Evolutionary conservation across 2,113 vertebrate species (phyloP).

Genomic region (Gila orcuttii): DNA sequence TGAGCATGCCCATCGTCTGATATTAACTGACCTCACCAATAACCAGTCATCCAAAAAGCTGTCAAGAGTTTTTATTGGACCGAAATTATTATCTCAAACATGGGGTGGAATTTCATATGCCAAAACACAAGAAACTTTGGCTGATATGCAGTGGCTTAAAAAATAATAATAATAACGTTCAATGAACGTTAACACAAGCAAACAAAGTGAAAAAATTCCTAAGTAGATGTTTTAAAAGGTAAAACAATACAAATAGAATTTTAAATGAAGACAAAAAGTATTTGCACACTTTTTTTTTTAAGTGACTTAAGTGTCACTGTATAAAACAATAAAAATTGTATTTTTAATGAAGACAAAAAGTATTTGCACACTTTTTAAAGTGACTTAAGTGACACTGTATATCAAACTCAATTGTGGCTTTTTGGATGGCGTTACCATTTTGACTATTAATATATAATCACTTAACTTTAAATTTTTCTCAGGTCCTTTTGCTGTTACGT

Average conservation of each 20-base stretch:
- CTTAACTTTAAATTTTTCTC: conserved; percentile 56
- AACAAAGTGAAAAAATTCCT: background rate
- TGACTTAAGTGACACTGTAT: background rate
- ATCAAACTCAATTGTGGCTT: conserved; percentile 35
- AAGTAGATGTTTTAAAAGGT: background rate
- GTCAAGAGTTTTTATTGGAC: background rate
- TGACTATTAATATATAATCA: conserved; percentile 56
- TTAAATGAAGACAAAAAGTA: no score
- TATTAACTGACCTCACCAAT: conserved; percentile 55
- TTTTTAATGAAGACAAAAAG: background rate
- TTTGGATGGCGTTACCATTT: conserved; percentile 50
- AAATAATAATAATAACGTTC: no score
- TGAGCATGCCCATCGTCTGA: conserved; percentile 64
- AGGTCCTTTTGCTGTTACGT: conserved; percentile 60
- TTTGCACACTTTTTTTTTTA: no score
- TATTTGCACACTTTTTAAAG: background rate
- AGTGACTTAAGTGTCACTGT: no score
- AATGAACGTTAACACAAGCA: background rate
- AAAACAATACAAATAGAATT: no score
- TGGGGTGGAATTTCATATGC: background rate
- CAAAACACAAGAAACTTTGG: background rate
- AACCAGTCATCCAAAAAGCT: conserved; percentile 49
- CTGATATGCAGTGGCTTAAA: background rate
- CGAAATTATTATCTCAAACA: background rate
- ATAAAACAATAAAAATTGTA: background rate